These are phyloP conservation scores for Pagrus major DNA, from an alignment of 2,113 vertebrate genomes.

Conservation along the genomic window DNA sequence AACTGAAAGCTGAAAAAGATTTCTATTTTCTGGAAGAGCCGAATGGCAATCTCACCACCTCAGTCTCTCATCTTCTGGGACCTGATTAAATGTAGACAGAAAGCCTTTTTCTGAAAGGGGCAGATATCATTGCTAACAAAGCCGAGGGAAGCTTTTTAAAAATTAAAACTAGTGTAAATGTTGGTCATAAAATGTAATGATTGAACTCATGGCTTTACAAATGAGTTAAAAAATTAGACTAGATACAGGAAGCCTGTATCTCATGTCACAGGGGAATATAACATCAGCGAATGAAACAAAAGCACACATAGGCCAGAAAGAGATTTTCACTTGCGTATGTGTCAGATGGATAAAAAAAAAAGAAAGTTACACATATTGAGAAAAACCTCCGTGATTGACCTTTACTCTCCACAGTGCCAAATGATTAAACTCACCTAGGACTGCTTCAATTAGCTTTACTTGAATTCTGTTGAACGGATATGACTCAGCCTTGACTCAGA, in stretches of 20 bases:
- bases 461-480: constrained; percentile 27
- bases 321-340: background rate
- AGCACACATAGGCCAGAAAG: background rate
- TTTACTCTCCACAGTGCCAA: constrained; percentile 10
- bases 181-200: background rate
- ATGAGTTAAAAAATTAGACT: background rate
- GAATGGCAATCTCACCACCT: constrained; percentile 20
- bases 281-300: background rate
- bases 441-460: constrained; percentile 32
- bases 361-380: constrained; percentile 3
- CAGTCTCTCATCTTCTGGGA: background rate
- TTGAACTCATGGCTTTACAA: background rate
- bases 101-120: background rate
- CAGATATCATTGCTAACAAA: constrained; percentile 5
- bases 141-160: background rate
- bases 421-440: constrained; percentile 22
- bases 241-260: background rate
- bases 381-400: constrained; percentile 23
- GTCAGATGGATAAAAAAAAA: background rate
- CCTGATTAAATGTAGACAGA: constrained; percentile 13
- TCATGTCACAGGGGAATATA: background rate
- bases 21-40: constrained; percentile 20
- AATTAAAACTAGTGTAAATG: background rate
- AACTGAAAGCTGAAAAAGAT: constrained; percentile 13
- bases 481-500: constrained; percentile 17